A percentile compares a stretch with the other conserved stretches of the same genome.
Conservation (phyloP, 2,113 vertebrate genomes). For the Apaloderma vittatum region DNA sequence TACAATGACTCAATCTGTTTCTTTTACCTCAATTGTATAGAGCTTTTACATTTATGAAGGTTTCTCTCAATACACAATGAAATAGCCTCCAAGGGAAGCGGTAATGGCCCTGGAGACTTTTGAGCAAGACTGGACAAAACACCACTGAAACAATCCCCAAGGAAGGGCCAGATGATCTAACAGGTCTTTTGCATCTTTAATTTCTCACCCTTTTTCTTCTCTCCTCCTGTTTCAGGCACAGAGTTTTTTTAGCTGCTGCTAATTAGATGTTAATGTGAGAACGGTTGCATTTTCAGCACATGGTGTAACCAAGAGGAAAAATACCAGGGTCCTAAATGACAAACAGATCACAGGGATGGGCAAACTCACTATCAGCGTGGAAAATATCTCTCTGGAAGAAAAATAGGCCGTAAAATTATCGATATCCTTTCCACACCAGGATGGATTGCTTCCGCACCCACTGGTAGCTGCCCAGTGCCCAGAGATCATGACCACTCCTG, state of each 20-base stretch:
- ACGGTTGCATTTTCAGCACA: background rate
- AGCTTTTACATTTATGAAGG: slow-evolving; percentile 58
- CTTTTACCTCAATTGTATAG: slow-evolving; percentile 69
- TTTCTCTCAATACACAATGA: slow-evolving; percentile 60
- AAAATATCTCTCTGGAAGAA: background rate
- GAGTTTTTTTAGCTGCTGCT: background rate
- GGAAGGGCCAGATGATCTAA: slow-evolving; percentile 62
- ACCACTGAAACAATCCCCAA: slow-evolving; percentile 8
- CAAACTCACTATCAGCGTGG: background rate
- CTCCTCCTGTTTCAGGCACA: background rate
- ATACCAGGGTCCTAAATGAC: background rate
- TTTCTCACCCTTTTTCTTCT: slow-evolving; percentile 34
- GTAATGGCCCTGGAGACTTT: slow-evolving; percentile 41
- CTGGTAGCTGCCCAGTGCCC: background rate
- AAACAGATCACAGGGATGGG: background rate
- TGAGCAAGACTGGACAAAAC: slow-evolving; percentile 66
- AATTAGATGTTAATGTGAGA: slow-evolving; percentile 30
- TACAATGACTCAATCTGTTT: slow-evolving; percentile 70
- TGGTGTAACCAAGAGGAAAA: background rate
- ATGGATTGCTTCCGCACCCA: background rate
- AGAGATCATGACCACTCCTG: accelerated
- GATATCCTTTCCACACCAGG: background rate
- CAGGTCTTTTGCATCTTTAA: slow-evolving; percentile 60
- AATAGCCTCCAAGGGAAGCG: slow-evolving; percentile 35
- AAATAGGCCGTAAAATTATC: background rate